Evolutionary conservation across 2,113 vertebrate genomes (phyloP), one percentile per base, ranked within the genome.

Genomic region (Agapornis roseicollis): DNA sequence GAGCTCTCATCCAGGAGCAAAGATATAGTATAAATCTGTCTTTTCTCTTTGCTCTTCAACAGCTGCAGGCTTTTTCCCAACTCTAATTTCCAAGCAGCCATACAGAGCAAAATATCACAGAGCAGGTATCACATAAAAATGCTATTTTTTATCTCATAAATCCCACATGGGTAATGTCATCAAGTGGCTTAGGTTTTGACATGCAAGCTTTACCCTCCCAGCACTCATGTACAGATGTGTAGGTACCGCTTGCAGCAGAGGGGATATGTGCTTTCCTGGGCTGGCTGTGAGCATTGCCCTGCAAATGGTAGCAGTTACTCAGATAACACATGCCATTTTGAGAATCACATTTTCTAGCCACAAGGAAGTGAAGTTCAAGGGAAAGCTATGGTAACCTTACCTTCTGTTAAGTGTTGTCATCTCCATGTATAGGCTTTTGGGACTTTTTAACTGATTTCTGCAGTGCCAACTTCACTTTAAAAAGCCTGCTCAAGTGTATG

Each of bases 191-290:
- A 37, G 4, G 15, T 49, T 77, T 90, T 80, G 60, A 29, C 22
- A 16, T 5, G 44, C 77, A 71, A 70, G 33, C 50, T 46, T 77
- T 58, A 49, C 18, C 41, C 18, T 82, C 31, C 23, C 2, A 28
- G 37, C 24, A 33, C 17, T 23, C 0, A 0, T 8, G 20, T 18
- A 23, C 19, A 44, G 35, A n/a, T 3, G 1, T 19, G 28, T 3
- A 37, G 46, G 23, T 13, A 19, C 41, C 31, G 6, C 17, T 17
- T 23, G 23, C 17, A 37, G 29, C 49, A 5, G 29, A 53, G 9
- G 9, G 35, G 39, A 29, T 17, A 9, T 0, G 4, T 3, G 28
- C 41, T 37, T 39, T n/a, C 31, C 37, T 1, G 5, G 23, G 33
- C 39, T 31, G 42, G 42, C 5, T 35, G 33, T 3, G 19, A 47